Conservation (phyloP, 2,888 invertebrate species). For the Zele albiditarsus region DNA sequence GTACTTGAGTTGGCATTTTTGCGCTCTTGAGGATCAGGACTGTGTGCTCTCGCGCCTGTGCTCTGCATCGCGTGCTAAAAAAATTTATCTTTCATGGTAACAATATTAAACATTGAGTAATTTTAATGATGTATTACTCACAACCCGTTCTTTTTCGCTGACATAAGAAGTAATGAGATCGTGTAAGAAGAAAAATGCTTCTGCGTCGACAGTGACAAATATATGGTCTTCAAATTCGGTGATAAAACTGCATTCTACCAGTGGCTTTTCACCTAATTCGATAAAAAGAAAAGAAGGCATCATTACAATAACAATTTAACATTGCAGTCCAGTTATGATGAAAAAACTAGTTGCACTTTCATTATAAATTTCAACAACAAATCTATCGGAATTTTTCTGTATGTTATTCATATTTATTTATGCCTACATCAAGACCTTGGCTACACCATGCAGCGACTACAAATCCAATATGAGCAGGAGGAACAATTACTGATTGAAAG, state of each 20-base stretch:
- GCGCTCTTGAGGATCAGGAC: constrained; percentile 69
- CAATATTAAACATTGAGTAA: constrained; percentile 11
- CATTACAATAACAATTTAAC: neutral
- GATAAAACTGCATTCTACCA: constrained; percentile 96
- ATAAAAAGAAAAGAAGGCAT: neutral
- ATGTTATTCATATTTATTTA: neutral
- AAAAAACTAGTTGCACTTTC: too few relatives aligned
- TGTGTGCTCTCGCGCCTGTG: constrained; percentile 68
- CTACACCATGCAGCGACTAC: constrained; percentile 29
- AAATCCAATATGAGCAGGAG: neutral
- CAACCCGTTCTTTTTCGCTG: constrained; percentile 91
- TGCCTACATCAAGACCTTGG: neutral
- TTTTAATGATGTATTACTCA: constrained; percentile 67
- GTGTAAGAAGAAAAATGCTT: constrained; percentile 97
- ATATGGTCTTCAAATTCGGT: constrained; percentile 99
- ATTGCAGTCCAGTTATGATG: neutral
- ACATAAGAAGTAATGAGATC: constrained; percentile 97
- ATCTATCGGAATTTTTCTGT: neutral
- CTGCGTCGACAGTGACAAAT: constrained; percentile 97
- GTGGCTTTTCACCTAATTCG: constrained; percentile 83
- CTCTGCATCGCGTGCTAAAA: constrained; percentile 60
- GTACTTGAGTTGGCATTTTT: constrained; percentile 56
- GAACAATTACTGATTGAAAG: neutral
- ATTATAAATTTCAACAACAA: too few relatives aligned
- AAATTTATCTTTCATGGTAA: neutral